Base-by-base conservation (phyloP, 1,140 invertebrate genomes). In the Drosophila ironensis region DNA sequence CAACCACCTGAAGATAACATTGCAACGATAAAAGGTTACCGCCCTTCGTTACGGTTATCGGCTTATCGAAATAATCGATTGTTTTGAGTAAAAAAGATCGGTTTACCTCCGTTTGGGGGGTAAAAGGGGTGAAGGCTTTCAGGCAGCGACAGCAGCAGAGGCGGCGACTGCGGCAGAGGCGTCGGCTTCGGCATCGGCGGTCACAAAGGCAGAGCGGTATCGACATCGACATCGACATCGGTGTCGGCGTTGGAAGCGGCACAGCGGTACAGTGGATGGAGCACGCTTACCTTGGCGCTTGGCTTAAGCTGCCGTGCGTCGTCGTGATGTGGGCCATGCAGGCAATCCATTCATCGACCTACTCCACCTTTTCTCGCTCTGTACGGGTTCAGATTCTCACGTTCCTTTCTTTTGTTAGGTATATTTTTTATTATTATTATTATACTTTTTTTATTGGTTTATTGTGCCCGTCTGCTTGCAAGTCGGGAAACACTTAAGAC, bases 241-340 rank as follows among this genome's bases (percentile, higher is more conserved):
- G 2, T 9, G 17, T 3, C 17, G 41, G 20, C 20, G 20, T 12
- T 4, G 2, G 17, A 2, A 9, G 22, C 8, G 48, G 27, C 28
- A 27, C 20, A 6, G 46, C 19, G 25, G 35, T n/a, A 40, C 30
- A 14, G 30, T 33, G 16, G 12, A 25, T 14, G 25, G 5, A 33
- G n/a, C 40, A 27, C 41, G 48, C 86, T 89, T 89, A 89, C 87
- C 87, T 89, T 68, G 87, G 87, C 78, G 81, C 87, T 88, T 89
- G 87, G 61, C 87, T 88, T 81, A 89, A 88, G 82, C 78, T 89
- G 78, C 87, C 87, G 77, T 89, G 74, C 66, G 87, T 84, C 74
- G 87, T 84, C 59, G 78, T 82, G 69, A 82, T 82, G 87, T 88
- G 87, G 71, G 87, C 87, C 87, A 88, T 88, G 63, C 87, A 88